Conservation (phyloP, 2,113 vertebrate genomes). For the Prinia subflava region DNA sequence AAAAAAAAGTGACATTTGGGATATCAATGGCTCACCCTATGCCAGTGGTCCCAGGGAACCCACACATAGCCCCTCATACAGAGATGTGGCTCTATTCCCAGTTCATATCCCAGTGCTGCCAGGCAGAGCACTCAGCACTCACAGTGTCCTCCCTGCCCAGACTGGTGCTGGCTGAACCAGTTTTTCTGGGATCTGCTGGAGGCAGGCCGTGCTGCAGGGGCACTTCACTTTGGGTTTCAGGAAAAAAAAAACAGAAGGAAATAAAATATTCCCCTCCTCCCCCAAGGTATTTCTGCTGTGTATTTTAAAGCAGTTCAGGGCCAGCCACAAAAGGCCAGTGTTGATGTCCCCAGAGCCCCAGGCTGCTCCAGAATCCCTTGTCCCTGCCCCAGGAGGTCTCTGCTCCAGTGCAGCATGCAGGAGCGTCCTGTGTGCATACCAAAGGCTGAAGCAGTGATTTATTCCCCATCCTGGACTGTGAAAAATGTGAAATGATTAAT, state of each 20-base stretch:
- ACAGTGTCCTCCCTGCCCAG: not conserved
- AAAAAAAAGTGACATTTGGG: not conserved
- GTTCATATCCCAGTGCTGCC: not conserved
- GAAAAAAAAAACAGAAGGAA: not conserved
- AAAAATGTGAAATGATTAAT: no score
- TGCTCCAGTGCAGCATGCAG: not conserved
- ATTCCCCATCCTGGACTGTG: rapidly evolving
- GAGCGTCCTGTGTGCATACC: not conserved
- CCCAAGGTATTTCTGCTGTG: not conserved
- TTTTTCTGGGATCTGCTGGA: rapidly evolving
- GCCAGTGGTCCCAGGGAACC: not conserved
- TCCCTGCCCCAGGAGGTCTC: not conserved
- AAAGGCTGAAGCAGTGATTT: not conserved
- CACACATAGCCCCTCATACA: rapidly evolving
- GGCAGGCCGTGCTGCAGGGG: not conserved
- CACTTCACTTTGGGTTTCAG: not conserved
- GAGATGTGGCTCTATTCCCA: not conserved
- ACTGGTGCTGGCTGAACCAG: not conserved
- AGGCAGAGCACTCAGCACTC: not conserved
- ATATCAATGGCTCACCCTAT: not conserved
- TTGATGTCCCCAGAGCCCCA: not conserved
- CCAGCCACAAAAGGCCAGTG: not conserved
- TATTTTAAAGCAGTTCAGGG: not conserved
- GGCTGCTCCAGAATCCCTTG: not conserved
- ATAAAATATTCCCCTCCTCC: not conserved